A percentile compares a stretch with the other conserved stretches of the same genome.
These are phyloP conservation scores for Epirrhoe alternata DNA, from an alignment of 2,888 invertebrate species.

Conservation along the genomic window DNA sequence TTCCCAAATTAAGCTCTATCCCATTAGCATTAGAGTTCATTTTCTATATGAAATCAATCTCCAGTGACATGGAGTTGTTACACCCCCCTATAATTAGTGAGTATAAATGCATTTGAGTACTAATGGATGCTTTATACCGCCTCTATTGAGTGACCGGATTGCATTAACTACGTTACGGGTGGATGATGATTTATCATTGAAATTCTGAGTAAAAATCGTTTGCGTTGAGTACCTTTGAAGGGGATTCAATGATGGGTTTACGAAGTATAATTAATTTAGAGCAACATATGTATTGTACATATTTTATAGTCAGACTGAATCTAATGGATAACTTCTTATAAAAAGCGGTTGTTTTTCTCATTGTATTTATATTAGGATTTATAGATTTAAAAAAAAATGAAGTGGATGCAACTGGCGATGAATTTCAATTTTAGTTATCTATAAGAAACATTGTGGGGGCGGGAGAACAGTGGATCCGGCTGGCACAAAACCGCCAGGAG, in stretches of 20 bases:
- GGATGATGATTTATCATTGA: slow-evolving; percentile 43
- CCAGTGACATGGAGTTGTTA: slow-evolving; percentile 11
- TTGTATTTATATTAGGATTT: neutral
- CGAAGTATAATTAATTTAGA: neutral
- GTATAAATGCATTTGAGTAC: slow-evolving; percentile 69
- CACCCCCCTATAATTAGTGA: slow-evolving; percentile 64
- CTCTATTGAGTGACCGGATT: slow-evolving; percentile 47
- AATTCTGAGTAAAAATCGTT: slow-evolving; percentile 27
- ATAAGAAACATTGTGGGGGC: no score
- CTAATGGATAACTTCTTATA: neutral
- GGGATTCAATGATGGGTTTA: slow-evolving; percentile 8
- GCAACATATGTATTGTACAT: neutral
- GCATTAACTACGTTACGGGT: slow-evolving; percentile 41
- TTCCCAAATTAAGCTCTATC: neutral
- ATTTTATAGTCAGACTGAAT: no score
- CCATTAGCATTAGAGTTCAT: slow-evolving; percentile 2
- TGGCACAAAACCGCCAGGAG: no score
- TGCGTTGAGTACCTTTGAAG: slow-evolving; percentile 25
- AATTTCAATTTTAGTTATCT: no score
- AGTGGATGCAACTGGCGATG: no score
- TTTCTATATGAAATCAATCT: neutral
- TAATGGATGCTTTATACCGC: slow-evolving; percentile 65
- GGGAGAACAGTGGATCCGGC: no score
- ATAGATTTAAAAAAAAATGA: no score
- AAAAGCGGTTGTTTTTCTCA: neutral